These are phyloP conservation scores for Petrocephalus schoutedeni DNA, from an alignment of 2,797 vertebrate genomes.

Conservation along the genomic window DNA sequence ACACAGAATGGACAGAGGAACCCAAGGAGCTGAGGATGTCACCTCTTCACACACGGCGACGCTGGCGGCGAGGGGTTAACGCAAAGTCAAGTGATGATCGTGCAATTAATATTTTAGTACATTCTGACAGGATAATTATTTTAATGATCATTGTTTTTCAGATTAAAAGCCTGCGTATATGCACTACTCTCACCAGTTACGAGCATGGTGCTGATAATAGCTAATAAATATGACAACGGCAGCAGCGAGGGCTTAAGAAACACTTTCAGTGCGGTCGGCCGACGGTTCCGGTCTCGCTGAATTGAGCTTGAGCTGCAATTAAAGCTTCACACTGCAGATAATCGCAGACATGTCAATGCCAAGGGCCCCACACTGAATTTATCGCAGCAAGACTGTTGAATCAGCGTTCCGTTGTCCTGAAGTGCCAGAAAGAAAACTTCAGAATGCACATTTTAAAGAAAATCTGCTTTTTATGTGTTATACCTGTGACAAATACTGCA, in stretches of 20 bases:
- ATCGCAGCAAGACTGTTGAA: background rate
- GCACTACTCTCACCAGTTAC: background rate
- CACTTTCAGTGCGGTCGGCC: background rate
- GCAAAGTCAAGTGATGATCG: slow-evolving; percentile 3
- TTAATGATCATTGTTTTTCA: slow-evolving; percentile 17
- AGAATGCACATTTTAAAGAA: background rate
- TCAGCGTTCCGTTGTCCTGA: background rate
- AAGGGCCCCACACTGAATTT: background rate
- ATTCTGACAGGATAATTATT: slow-evolving; percentile 16
- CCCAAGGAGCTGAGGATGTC: background rate
- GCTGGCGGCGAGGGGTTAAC: background rate
- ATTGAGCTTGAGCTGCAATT: background rate
- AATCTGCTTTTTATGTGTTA: background rate
- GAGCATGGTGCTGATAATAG: background rate
- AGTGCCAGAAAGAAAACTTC: background rate
- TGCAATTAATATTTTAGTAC: slow-evolving; percentile 15
- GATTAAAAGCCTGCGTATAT: background rate
- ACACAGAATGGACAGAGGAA: background rate
- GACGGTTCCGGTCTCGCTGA: background rate
- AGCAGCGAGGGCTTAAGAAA: background rate
- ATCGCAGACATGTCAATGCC: background rate
- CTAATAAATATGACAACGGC: background rate
- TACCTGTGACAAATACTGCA: background rate
- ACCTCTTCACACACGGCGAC: background rate
- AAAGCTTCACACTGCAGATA: background rate